Evolutionary conservation across 2,797 vertebrate species (phyloP).

Genomic region (Nothura maculosa): DNA sequence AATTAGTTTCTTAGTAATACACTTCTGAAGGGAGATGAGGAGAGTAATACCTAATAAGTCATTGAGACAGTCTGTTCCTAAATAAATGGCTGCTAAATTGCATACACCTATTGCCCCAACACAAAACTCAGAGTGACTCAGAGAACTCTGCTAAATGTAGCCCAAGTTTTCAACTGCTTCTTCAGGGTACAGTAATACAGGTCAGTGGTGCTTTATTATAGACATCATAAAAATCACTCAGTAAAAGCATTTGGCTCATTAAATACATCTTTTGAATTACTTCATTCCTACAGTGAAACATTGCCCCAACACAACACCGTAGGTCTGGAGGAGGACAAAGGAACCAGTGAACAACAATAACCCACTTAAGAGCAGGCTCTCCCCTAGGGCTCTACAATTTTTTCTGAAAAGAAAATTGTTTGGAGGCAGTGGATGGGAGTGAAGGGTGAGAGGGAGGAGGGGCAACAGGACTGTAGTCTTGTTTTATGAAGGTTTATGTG

Average conservation of each 20-base stretch:
- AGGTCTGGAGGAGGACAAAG: background rate
- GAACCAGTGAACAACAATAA: background rate
- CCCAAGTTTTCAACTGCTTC: background rate
- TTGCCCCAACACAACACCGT: accelerated
- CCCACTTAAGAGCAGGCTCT: background rate
- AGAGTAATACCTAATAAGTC: background rate
- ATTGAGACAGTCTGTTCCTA: background rate
- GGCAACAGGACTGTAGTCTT: background rate
- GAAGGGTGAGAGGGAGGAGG: no score
- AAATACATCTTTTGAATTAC: background rate
- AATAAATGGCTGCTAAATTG: background rate
- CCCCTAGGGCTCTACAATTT: background rate
- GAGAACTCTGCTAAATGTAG: background rate
- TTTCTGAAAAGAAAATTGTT: background rate
- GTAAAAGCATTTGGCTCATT: background rate
- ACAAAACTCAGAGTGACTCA: background rate
- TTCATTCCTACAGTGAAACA: background rate
- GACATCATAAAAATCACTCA: background rate
- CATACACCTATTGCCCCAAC: background rate
- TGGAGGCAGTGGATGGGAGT: background rate
- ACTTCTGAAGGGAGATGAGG: background rate
- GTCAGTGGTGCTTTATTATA: background rate
- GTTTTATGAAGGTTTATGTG: background rate
- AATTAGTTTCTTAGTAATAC: background rate
- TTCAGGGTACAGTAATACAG: background rate